These are phyloP conservation scores for Drosophila mettleri DNA, from an alignment of 2,888 invertebrate species.

Conservation along the genomic window DNA sequence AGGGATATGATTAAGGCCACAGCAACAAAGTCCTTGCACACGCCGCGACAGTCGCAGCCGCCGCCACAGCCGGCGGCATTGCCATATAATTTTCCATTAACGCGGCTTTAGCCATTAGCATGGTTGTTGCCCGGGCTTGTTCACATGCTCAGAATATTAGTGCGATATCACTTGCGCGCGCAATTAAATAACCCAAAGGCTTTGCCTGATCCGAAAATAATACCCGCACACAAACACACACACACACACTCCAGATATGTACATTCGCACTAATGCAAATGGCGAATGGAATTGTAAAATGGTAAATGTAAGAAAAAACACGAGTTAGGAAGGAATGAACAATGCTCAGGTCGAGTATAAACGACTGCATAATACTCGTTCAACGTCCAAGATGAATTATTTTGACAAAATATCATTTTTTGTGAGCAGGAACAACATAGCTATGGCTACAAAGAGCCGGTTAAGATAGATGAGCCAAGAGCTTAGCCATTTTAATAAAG, in stretches of 20 bases:
- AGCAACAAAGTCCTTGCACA: constrained; percentile 12
- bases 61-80: constrained; percentile 24
- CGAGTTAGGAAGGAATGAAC: neutral
- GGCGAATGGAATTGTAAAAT: constrained; percentile 2
- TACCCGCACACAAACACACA: neutral
- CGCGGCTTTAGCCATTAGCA: constrained; percentile 31
- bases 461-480: too few relatives aligned
- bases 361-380: neutral
- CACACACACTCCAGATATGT: neutral
- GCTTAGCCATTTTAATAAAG: neutral
- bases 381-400: too few relatives aligned
- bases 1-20: constrained; percentile 51
- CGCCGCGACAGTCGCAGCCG: too few relatives aligned
- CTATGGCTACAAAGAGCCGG: too few relatives aligned
- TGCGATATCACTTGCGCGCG: neutral
- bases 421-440: too few relatives aligned
- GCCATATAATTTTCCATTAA: constrained; percentile 58
- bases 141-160: neutral
- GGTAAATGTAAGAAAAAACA: neutral
- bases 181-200: constrained; percentile 4
- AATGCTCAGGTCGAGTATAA: neutral
- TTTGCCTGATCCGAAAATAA: neutral
- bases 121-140: neutral
- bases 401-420: too few relatives aligned
- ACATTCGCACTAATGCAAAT: constrained; percentile 22